A percentile compares a stretch with the other conserved stretches of the same genome.
Conservation (phyloP, 1,140 invertebrate species). For the Meloidogyne exigua region DNA sequence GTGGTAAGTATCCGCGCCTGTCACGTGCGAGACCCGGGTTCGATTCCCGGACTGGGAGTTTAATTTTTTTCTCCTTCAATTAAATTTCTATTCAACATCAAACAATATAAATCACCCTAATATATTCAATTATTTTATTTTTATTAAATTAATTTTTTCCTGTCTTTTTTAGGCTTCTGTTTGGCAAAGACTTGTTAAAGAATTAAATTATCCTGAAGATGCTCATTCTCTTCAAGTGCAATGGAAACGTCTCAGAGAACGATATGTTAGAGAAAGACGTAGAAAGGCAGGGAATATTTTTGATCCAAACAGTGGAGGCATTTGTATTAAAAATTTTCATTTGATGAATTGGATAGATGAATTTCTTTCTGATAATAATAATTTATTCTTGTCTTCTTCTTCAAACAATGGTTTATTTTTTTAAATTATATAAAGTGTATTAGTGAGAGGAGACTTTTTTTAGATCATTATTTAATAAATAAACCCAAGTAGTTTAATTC, state of each 20-base stretch:
- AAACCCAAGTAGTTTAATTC: too few species aligned
- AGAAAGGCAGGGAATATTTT: conserved; percentile 7
- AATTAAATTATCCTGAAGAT: conserved; percentile 41
- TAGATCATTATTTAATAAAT: too few species aligned
- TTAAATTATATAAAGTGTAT: neutral
- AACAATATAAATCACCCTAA: too few species aligned
- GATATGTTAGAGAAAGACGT: conserved; percentile 45
- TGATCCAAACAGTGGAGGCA: neutral
- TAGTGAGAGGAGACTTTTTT: too few species aligned
- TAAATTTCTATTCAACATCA: too few species aligned
- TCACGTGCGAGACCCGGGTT: too few species aligned
- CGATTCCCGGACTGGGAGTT: too few species aligned
- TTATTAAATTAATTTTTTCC: too few species aligned
- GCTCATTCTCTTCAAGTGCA: conserved; percentile 43
- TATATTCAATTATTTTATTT: too few species aligned
- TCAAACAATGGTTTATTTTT: neutral
- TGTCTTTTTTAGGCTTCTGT: conserved; percentile 22
- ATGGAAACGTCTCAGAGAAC: conserved; percentile 43
- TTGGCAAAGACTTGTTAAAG: conserved; percentile 42
- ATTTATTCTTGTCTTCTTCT: neutral
- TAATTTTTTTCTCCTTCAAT: too few species aligned
- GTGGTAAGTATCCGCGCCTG: too few species aligned
- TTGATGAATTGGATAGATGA: conserved; percentile 47
- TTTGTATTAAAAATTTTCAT: conserved; percentile 14
- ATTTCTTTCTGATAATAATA: conserved; percentile 28